Percentiles rank a stretch among this genome's conserved stretches.
Evolutionary conservation across 2,888 invertebrate species (phyloP).

Genomic region (Rapana venosa): DNA sequence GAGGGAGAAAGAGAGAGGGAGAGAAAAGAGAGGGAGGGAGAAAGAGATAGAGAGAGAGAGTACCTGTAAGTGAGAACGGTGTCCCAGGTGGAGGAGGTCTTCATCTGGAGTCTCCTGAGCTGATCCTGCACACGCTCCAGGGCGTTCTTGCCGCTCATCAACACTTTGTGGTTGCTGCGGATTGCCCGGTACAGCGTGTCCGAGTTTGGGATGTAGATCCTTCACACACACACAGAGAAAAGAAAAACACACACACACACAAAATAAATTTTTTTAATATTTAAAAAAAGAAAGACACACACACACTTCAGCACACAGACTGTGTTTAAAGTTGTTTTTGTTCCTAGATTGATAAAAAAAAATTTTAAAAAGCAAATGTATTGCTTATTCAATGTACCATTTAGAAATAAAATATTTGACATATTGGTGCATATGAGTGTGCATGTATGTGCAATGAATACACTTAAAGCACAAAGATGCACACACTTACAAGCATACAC

Average conservation of each 20-base stretch:
- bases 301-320: too few species aligned
- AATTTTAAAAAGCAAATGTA: too few species aligned
- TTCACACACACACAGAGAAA: constrained; percentile 42
- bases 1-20: neutral
- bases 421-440: too few species aligned
- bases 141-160: constrained; percentile 81
- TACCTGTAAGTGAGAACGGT: constrained; percentile 1
- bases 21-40: neutral
- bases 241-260: constrained; percentile 16
- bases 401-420: too few species aligned
- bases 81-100: constrained; percentile 41
- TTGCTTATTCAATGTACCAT: too few species aligned
- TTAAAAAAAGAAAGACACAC: too few species aligned
- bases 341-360: too few species aligned
- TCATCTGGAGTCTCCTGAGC: constrained; percentile 65
- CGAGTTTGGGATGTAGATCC: constrained; percentile 61
- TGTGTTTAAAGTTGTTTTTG: too few species aligned
- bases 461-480: too few species aligned
- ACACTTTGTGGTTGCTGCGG: constrained; percentile 86
- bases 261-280: too few species aligned
- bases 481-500: too few species aligned
- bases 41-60: neutral
- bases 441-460: too few species aligned
- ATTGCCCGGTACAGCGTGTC: constrained; percentile 85
- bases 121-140: constrained; percentile 63